These are phyloP conservation scores for Caenorhabditis sp. DNA, from an alignment of 2,888 invertebrate species.

Conservation along the genomic window DNA sequence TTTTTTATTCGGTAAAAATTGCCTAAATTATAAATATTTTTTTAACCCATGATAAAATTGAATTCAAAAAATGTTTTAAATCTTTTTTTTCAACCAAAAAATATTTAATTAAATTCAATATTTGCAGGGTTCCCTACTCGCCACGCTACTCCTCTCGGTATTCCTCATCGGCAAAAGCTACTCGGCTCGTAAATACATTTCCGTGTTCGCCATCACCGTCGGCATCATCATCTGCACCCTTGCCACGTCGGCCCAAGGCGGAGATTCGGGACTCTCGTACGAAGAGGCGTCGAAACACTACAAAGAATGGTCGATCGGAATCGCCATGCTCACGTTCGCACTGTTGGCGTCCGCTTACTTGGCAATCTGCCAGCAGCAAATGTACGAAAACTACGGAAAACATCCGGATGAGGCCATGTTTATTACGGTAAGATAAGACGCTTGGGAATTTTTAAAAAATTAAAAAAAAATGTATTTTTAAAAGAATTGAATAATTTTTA, in stretches of 20 bases:
- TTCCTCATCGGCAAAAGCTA: constrained; percentile 90
- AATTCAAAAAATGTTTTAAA: too few species aligned
- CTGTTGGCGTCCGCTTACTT: constrained; percentile 92
- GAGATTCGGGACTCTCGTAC: constrained; percentile 67
- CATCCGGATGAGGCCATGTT: constrained; percentile 88
- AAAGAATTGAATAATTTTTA: background rate
- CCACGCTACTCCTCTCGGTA: constrained; percentile 96
- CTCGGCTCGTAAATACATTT: constrained; percentile 90
- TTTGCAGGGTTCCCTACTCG: constrained; percentile 96
- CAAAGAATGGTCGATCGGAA: constrained; percentile 80
- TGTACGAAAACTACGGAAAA: constrained; percentile 88
- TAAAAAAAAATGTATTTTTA: background rate
- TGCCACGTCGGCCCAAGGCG: constrained; percentile 84
- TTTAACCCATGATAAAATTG: too few species aligned
- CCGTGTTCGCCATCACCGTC: constrained; percentile 94
- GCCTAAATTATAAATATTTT: too few species aligned
- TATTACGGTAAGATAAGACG: constrained; percentile 85
- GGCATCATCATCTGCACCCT: constrained; percentile 95
- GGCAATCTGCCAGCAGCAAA: constrained; percentile 85
- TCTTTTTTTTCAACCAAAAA: too few species aligned
- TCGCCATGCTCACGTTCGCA: constrained; percentile 89
- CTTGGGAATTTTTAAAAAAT: background rate
- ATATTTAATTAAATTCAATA: too few species aligned
- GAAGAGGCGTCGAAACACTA: constrained; percentile 81
- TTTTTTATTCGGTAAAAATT: too few species aligned